Evolutionary conservation across 2,797 vertebrate genomes (phyloP).

Genomic region (Tiaroga cobitis): DNA sequence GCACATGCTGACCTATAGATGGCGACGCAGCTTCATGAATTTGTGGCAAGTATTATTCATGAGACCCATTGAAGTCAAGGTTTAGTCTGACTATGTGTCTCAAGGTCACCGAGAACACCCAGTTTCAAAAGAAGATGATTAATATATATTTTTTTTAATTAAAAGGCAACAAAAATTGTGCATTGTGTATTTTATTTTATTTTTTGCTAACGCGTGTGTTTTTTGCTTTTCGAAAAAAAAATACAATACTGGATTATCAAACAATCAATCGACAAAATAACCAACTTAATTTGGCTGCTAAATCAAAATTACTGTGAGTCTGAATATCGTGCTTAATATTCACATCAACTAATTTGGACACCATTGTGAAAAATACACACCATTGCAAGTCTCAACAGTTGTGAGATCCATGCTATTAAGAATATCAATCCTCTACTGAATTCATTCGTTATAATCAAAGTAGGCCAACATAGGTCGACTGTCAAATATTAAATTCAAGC

Average conservation of each 20-base stretch:
- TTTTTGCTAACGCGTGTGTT: not conserved
- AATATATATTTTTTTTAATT: no score
- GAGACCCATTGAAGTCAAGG: constrained; percentile 58
- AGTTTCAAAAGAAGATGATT: constrained; percentile 8
- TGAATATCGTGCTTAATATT: not conserved
- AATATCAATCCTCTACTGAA: not conserved
- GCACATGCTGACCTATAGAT: constrained; percentile 65
- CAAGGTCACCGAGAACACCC: constrained; percentile 65
- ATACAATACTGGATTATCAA: not conserved
- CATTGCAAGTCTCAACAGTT: not conserved
- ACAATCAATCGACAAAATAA: not conserved
- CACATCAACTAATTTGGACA: not conserved
- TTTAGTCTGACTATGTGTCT: constrained; percentile 62
- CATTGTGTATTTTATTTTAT: not conserved
- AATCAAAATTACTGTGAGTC: not conserved
- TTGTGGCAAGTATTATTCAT: constrained; percentile 23
- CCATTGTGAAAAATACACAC: not conserved
- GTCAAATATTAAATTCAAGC: not conserved
- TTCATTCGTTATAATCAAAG: not conserved
- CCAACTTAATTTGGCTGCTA: not conserved
- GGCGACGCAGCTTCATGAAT: constrained; percentile 65
- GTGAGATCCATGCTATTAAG: not conserved
- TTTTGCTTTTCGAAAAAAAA: not conserved
- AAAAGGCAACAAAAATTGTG: not conserved
- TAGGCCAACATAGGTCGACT: not conserved